A percentile compares a stretch with the other conserved stretches of the same genome.
Evolutionary conservation across 2,888 invertebrate genomes (phyloP).

Genomic region (Drosophila rellima): DNA sequence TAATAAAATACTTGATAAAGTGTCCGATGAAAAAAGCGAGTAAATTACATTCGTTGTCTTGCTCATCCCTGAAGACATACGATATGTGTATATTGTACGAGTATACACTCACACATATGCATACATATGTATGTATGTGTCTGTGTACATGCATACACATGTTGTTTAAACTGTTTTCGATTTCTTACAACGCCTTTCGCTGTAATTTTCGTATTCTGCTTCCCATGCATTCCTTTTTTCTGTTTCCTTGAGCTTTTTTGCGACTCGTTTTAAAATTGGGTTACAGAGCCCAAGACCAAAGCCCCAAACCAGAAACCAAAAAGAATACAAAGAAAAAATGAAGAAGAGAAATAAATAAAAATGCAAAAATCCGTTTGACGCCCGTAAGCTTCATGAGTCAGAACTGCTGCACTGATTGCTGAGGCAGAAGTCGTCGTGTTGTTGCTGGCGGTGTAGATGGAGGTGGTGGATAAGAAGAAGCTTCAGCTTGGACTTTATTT

Average conservation of each 20-base stretch:
- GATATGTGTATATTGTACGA: conserved; percentile 3
- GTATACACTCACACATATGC: not conserved
- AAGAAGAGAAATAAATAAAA: conserved; percentile 54
- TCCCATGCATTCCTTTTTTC: conserved; percentile 47
- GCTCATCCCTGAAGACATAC: conserved; percentile 22
- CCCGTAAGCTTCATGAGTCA: conserved; percentile 76
- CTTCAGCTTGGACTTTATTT: conserved; percentile 50
- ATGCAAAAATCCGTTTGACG: conserved; percentile 80
- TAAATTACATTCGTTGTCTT: conserved; percentile 25
- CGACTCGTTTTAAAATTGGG: conserved; percentile 77
- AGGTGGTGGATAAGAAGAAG: conserved; percentile 11
- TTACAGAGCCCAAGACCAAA: conserved; percentile 68
- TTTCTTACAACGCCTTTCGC: conserved; percentile 70
- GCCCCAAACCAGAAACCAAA: conserved; percentile 50
- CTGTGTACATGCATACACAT: conserved; percentile 44
- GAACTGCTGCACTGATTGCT: conserved; percentile 74
- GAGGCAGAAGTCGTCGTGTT: conserved; percentile 24
- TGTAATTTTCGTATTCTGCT: conserved; percentile 73
- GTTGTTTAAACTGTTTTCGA: conserved; percentile 75
- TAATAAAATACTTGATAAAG: conserved; percentile 17
- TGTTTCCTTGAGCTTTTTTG: conserved; percentile 34
- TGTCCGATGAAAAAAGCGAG: conserved; percentile 4
- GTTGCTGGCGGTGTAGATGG: conserved; percentile 16
- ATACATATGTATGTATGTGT: not conserved
- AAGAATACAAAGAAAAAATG: conserved; percentile 37